Evolutionary conservation across 1,140 invertebrate genomes (phyloP).

Genomic region (Lasaia peninsularis): DNA sequence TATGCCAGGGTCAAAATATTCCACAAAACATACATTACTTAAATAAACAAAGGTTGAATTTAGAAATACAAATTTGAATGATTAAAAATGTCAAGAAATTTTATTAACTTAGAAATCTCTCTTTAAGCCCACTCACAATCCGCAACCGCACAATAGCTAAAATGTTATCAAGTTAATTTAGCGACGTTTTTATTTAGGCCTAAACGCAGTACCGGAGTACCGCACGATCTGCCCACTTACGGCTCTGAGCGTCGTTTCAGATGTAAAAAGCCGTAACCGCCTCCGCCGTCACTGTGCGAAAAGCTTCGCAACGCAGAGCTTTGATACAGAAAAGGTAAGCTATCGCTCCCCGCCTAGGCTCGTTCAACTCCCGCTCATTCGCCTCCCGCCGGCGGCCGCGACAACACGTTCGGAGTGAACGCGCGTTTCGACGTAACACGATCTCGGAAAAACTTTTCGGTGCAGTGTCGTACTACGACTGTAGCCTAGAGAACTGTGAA

Average conservation of each 20-base stretch:
- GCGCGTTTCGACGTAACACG: constrained; percentile 27
- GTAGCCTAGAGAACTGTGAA: constrained; percentile 43
- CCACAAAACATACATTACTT: no score
- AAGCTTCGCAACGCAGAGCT: constrained; percentile 60
- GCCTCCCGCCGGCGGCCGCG: constrained; percentile 43
- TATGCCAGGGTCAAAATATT: no score
- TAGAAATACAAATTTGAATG: no score
- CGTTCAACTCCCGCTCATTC: constrained; percentile 48
- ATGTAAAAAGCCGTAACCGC: constrained; percentile 35
- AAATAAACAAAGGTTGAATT: no score
- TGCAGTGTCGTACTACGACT: constrained; percentile 46
- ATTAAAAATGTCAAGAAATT: no score
- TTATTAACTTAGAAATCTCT: no score
- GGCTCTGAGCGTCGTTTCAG: constrained; percentile 50
- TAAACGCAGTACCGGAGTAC: constrained; percentile 67
- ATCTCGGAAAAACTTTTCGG: constrained; percentile 73
- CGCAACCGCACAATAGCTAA: not conserved
- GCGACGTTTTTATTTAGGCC: constrained; percentile 68
- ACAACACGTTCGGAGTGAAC: constrained; percentile 34
- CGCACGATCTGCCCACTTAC: constrained; percentile 73
- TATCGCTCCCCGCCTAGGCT: constrained; percentile 52
- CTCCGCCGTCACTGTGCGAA: constrained; percentile 39
- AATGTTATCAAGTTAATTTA: constrained; percentile 36
- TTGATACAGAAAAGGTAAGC: constrained; percentile 63
- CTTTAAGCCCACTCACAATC: not conserved